Base-by-base conservation (phyloP, 1,140 invertebrate species). In the Tetramorium simillimum region DNA sequence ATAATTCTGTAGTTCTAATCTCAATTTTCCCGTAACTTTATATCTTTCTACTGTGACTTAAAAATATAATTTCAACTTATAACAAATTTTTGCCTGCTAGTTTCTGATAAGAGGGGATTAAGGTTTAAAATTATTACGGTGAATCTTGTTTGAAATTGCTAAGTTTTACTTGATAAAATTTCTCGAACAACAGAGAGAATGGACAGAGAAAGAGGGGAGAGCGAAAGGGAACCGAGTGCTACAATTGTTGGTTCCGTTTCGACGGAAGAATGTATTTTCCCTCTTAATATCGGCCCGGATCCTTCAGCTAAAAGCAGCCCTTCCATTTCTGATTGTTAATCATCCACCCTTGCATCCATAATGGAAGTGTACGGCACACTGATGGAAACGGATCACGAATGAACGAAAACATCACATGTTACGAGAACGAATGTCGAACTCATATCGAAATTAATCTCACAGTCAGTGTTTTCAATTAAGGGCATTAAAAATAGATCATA, bases 241-340 rank as follows among this genome's bases (percentile, higher is more conserved):
- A 81, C 43, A 53, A 69, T n/a, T 37, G 28, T 69, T 40, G 46
- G n/a, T 46, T 69, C 9, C 46, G 28, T 80, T 16, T 80, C 46
- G 16, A 18, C 16, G 40, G 46, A 3, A 49, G 43, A 51, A 69
- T 9, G 62, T 14, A 67, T 53, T 40, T 80, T 80, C 33, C 46
- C 46, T 81, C 33, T 28, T 24, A 21, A 53, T 37, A 65, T 78
- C 62, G 16, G 24, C 14, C 18, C 37, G 33, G n/a, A 24, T 80
- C 21, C 62, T 80, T 80, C 60, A 51, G 33, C 9, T 49, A 80
- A 69, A 14, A 69, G 33, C 46, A 24, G 33, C 14, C n/a, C 46
- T 69, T 70, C 33, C 46, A 33, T 37, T 81, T 81, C 10, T 70
- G 62, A 53, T 56, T 40, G n/a, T 81, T 81, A 81, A 70, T 69